Evolutionary conservation across 2,113 vertebrate species (phyloP).

Genomic region (Sceloporus tristichus): DNA sequence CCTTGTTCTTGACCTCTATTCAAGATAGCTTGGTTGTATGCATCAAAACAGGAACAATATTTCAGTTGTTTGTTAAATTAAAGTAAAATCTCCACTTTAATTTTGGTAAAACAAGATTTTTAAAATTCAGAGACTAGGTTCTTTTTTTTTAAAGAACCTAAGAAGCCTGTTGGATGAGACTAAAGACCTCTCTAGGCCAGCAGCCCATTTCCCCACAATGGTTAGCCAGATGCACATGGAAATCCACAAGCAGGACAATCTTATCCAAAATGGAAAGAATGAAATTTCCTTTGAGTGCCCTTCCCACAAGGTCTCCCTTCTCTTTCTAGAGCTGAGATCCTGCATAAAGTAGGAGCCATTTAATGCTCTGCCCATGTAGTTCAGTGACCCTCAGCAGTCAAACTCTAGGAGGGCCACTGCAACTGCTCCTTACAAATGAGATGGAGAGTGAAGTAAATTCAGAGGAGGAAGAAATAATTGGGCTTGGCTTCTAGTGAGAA

Average conservation of each 20-base stretch:
- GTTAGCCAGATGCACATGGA: background rate
- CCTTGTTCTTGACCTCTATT: background rate
- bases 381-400: too few relatives aligned
- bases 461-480: too few relatives aligned
- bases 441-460: too few relatives aligned
- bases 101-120: background rate
- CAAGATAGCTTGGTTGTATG: background rate
- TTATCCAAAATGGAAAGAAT: slow-evolving; percentile 7
- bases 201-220: background rate
- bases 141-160: background rate
- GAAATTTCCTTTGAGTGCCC: background rate
- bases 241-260: background rate
- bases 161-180: background rate
- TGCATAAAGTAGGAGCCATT: too few relatives aligned
- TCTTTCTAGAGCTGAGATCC: too few relatives aligned
- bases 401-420: too few relatives aligned
- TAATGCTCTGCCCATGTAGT: too few relatives aligned
- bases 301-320: background rate
- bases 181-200: background rate
- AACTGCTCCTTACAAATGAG: too few relatives aligned
- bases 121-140: background rate
- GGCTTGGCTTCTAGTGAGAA: too few relatives aligned
- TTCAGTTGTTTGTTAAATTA: background rate
- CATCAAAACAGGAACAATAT: background rate
- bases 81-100: too few relatives aligned